phyloP scores from a whole-genome alignment of 2,888 invertebrate species.

The Fissipunctia ypsillon region DNA sequence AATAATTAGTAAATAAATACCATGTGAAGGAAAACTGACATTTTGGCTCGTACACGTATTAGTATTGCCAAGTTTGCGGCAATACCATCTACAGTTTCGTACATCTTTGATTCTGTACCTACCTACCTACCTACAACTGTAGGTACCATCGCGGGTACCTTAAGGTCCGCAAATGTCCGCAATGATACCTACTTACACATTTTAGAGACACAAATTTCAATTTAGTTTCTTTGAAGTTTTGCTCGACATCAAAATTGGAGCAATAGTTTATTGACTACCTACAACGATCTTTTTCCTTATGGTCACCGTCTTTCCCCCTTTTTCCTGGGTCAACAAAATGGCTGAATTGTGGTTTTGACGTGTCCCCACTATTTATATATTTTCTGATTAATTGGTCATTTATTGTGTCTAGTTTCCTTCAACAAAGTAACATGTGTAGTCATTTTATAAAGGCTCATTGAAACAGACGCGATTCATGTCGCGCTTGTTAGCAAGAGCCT shows the following conservation, averaged over 20 bases:
- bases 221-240: not conserved
- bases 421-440: too few relatives aligned
- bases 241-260: not conserved
- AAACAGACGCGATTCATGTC: too few relatives aligned
- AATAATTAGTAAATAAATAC: conserved; percentile 35
- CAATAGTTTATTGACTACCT: not conserved
- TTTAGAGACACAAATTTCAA: not conserved
- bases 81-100: conserved; percentile 35
- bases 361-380: conserved; percentile 1
- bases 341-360: conserved; percentile 26
- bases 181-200: too few relatives aligned
- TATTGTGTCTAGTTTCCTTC: not conserved
- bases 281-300: conserved; percentile 2
- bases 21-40: conserved; percentile 60
- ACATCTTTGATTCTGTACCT: conserved; percentile 26
- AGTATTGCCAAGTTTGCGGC: conserved; percentile 67
- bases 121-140: too few relatives aligned
- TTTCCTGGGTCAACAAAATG: not conserved
- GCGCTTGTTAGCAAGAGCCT: too few relatives aligned
- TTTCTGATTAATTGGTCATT: not conserved
- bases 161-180: too few relatives aligned
- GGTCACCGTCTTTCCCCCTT: not conserved
- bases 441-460: too few relatives aligned
- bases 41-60: conserved; percentile 67
- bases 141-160: too few relatives aligned